phyloP scores from a whole-genome alignment of 35 echinoderm and acorn worm species.

The Diadema setosum region DNA sequence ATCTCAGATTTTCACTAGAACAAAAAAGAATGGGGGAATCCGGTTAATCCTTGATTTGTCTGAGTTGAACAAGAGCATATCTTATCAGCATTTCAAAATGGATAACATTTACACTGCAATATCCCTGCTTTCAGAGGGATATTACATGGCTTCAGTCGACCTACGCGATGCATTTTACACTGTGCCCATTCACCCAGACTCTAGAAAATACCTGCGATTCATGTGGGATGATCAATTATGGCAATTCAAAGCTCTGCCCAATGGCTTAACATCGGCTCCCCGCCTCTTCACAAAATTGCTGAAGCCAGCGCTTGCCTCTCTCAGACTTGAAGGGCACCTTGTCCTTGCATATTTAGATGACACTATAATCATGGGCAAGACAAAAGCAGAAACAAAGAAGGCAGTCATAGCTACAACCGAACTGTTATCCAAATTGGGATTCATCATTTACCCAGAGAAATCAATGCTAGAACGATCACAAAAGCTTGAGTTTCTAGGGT shows the following conservation, averaged over 20 bases:
- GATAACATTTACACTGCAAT: not conserved
- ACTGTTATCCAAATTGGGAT: constrained; percentile 32
- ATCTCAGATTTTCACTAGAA: constrained; percentile 41
- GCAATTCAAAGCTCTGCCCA: not conserved
- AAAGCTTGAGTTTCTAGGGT: constrained; percentile 50
- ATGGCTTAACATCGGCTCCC: not conserved
- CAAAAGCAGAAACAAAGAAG: not conserved
- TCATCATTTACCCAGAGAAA: constrained; percentile 62
- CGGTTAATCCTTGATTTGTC: constrained; percentile 58
- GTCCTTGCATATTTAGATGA: constrained; percentile 23
- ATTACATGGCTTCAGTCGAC: constrained; percentile 33
- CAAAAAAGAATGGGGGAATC: constrained; percentile 56
- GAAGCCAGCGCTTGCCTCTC: constrained; percentile 11
- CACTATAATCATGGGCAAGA: not conserved
- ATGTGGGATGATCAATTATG: too few species aligned
- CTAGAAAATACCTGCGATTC: constrained; percentile 62
- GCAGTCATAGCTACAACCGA: constrained; percentile 4
- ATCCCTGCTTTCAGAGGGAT: not conserved
- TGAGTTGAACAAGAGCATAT: constrained; percentile 20
- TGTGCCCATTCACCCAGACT: constrained; percentile 5
- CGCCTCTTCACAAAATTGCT: constrained; percentile 69
- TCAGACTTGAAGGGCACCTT: not conserved
- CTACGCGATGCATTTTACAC: constrained; percentile 38
- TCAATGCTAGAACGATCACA: constrained; percentile 33
- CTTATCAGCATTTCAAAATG: constrained; percentile 59